phyloP scores from a whole-genome alignment of 2,888 invertebrate genomes.

The Mythimna loreyi region DNA sequence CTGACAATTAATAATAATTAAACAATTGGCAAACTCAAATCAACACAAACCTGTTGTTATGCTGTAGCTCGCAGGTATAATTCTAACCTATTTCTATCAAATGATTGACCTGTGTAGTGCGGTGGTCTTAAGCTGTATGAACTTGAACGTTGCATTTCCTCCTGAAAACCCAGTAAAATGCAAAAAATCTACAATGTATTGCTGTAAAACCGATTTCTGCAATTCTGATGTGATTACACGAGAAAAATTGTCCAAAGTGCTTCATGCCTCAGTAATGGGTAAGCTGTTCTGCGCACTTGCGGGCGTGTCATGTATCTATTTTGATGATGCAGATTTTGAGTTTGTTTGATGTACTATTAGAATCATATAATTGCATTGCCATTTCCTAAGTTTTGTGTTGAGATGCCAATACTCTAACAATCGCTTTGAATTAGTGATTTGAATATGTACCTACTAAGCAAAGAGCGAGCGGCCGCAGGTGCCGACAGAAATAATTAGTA shows the following conservation, averaged over 20 bases:
- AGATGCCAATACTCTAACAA: constrained; percentile 89
- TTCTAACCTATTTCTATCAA: constrained; percentile 81
- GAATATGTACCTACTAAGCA: constrained; percentile 86
- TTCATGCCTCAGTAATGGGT: constrained; percentile 79
- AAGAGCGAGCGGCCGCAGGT: constrained; percentile 73
- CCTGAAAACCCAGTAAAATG: constrained; percentile 87
- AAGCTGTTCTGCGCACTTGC: constrained; percentile 82
- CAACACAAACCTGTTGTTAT: constrained; percentile 77
- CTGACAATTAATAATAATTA: constrained; percentile 44
- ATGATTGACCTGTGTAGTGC: constrained; percentile 84
- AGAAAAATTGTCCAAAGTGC: constrained; percentile 79
- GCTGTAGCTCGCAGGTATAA: constrained; percentile 64
- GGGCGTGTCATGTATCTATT: constrained; percentile 80
- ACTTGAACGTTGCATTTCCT: constrained; percentile 88
- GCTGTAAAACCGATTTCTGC: constrained; percentile 87
- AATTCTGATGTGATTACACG: constrained; percentile 83
- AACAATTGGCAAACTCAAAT: constrained; percentile 82
- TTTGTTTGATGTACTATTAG: constrained; percentile 89
- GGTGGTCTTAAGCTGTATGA: constrained; percentile 91
- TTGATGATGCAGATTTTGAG: constrained; percentile 84
- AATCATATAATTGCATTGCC: constrained; percentile 85
- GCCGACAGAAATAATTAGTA: constrained; percentile 73
- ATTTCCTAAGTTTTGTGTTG: constrained; percentile 88
- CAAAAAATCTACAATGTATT: constrained; percentile 82
- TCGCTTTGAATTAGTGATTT: constrained; percentile 88